Conservation (phyloP, 2,113 vertebrate genomes). For the Pachycephala philippinensis region DNA sequence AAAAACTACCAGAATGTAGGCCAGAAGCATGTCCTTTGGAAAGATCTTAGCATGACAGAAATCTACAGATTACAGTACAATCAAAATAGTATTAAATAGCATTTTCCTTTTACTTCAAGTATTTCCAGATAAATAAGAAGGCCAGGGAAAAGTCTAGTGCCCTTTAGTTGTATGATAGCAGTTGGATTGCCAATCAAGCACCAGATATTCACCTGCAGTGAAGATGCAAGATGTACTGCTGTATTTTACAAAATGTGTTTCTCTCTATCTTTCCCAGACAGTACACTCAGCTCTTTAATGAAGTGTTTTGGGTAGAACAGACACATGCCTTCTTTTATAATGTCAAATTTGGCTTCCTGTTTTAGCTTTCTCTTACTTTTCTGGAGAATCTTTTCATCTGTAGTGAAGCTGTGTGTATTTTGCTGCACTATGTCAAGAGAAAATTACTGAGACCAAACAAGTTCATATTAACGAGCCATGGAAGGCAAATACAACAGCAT, state of each 20-base stretch:
- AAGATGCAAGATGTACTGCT: neutral
- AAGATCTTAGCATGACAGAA: neutral
- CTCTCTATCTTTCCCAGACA: neutral
- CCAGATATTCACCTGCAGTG: rapidly evolving
- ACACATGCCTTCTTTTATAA: neutral
- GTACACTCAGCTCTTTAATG: neutral
- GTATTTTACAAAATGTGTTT: neutral
- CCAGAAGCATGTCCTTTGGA: neutral
- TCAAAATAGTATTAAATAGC: neutral
- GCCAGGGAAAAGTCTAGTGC: neutral
- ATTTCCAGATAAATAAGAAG: neutral
- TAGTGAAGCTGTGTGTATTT: neutral
- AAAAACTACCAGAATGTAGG: neutral
- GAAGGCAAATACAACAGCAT: neutral
- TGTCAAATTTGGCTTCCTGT: neutral
- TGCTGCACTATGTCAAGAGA: neutral
- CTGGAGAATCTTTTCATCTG: neutral
- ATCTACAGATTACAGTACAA: neutral
- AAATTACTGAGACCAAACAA: neutral
- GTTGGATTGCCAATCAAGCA: neutral
- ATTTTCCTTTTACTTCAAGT: neutral
- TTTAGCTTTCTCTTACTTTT: neutral
- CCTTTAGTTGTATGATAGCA: neutral
- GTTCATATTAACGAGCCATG: neutral
- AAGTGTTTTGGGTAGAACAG: neutral